Evolutionary conservation across 2,113 vertebrate genomes (phyloP).

Genomic region (Copsychus sechellarum): DNA sequence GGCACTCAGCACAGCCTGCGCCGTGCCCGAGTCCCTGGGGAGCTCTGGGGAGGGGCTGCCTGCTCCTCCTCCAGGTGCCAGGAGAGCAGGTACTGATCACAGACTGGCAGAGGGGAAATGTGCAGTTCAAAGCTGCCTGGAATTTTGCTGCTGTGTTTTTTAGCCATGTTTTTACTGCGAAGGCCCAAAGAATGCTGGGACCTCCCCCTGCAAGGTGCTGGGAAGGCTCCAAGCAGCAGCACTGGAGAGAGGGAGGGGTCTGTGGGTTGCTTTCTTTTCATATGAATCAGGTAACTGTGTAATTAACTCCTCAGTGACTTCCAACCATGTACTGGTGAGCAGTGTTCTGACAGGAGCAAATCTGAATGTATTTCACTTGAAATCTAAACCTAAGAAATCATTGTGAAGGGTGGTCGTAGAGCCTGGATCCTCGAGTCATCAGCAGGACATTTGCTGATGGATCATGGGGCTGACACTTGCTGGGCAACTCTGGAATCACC

Average conservation of each 20-base stretch:
- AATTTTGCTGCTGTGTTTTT: background rate
- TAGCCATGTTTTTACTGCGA: fast-evolving
- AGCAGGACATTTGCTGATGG: background rate
- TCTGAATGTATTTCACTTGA: background rate
- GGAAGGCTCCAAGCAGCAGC: background rate
- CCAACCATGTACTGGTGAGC: background rate
- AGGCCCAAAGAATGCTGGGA: fast-evolving
- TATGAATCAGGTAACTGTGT: background rate
- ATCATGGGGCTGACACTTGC: background rate
- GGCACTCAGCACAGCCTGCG: background rate
- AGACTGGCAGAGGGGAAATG: background rate
- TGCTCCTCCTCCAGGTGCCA: background rate
- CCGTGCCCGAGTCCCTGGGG: background rate
- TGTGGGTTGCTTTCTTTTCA: background rate
- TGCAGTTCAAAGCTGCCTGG: background rate
- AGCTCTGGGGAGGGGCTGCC: background rate
- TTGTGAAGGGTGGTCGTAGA: background rate
- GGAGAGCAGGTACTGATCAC: background rate
- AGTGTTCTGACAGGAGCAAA: background rate
- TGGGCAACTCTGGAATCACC: background rate
- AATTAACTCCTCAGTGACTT: constrained; percentile 1
- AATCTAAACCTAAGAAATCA: background rate
- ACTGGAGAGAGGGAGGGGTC: background rate
- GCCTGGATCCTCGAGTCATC: background rate
- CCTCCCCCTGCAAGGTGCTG: background rate